Evolutionary conservation across 2,113 vertebrate species (phyloP).

Genomic region (Apus apus): DNA sequence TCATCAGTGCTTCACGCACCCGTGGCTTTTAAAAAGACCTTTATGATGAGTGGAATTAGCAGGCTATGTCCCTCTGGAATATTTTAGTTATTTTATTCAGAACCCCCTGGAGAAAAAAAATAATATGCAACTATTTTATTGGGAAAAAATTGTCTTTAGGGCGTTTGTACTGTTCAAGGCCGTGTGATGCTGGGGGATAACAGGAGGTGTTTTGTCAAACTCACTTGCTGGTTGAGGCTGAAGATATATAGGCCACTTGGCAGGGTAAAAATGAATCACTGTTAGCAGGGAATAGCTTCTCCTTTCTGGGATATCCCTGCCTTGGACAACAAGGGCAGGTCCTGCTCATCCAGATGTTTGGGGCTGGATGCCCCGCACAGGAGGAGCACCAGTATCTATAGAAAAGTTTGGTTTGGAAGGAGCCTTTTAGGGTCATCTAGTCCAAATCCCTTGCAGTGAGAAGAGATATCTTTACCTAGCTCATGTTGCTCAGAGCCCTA

Average conservation of each 20-base stretch:
- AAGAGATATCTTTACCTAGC: too few species aligned
- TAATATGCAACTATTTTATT: constrained; percentile 49
- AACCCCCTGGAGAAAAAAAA: constrained; percentile 5
- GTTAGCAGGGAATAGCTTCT: neutral
- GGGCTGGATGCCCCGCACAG: neutral
- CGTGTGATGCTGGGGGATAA: neutral
- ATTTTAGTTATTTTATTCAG: constrained; percentile 72
- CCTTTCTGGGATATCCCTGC: neutral
- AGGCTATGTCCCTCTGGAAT: constrained; percentile 67
- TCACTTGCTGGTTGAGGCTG: neutral
- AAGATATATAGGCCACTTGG: neutral
- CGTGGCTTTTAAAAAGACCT: constrained; percentile 66
- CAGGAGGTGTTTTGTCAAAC: neutral
- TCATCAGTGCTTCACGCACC: constrained; percentile 60
- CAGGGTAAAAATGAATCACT: neutral
- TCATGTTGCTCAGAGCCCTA: too few species aligned
- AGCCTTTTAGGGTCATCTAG: too few species aligned
- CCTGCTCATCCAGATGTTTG: neutral
- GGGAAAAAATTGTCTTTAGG: constrained; percentile 35
- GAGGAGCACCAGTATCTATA: neutral
- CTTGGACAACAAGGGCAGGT: neutral
- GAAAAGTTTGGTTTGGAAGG: too few species aligned
- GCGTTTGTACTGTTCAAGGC: constrained; percentile 49
- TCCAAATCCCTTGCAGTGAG: too few species aligned
- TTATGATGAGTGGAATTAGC: constrained; percentile 72